Conservation (phyloP, 1,140 invertebrate species). For the Aphelinus atriplicis region DNA sequence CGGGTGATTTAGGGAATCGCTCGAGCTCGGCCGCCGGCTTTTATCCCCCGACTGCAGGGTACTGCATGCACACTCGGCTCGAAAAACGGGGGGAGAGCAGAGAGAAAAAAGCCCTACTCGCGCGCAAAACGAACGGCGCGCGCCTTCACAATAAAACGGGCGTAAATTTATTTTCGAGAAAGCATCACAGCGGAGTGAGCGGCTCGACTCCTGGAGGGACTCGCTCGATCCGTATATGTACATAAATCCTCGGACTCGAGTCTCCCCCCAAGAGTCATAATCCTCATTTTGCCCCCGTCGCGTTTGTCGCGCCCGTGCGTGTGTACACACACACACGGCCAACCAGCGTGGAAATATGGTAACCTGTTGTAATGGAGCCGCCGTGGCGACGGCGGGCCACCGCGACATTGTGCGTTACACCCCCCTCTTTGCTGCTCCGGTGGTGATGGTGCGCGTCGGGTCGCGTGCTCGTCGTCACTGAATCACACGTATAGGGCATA, state of each 20-base stretch:
- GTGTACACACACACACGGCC: no score
- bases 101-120: no score
- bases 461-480: neutral
- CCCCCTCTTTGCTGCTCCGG: neutral
- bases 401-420: neutral
- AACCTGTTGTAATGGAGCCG: constrained; percentile 14
- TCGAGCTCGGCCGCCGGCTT: no score
- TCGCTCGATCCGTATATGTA: no score
- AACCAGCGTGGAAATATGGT: constrained; percentile 2
- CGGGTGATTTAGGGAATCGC: no score
- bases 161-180: constrained; percentile 26
- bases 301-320: neutral
- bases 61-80: no score
- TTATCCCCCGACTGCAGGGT: no score
- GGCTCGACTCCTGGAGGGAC: no score
- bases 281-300: constrained; percentile 9
- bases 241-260: no score
- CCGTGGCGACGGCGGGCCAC: neutral
- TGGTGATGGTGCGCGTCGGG: neutral
- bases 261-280: constrained; percentile 12
- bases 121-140: no score
- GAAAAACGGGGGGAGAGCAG: no score
- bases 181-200: neutral
- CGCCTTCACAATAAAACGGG: constrained; percentile 6
- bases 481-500: neutral